A percentile compares a stretch with the other conserved stretches of the same genome.
phyloP scores from a whole-genome alignment of 2,797 vertebrate species.

The Pelochelys cantorii region DNA sequence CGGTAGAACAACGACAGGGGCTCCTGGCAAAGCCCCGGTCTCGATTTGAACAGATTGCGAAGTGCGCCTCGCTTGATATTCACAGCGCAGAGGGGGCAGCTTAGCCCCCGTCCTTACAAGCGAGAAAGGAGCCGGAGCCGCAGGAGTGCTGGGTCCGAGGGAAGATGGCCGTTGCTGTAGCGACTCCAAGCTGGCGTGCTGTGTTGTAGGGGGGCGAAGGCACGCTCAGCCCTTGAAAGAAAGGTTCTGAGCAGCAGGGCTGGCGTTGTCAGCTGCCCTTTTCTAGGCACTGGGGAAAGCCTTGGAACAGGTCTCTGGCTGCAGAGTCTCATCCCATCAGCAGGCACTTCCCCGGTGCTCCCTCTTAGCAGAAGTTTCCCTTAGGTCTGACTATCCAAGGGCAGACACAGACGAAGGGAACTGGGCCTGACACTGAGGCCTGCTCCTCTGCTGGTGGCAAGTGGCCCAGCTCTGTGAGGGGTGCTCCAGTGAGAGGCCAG shows the following conservation, averaged over 20 bases:
- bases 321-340: background rate
- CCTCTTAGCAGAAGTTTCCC: background rate
- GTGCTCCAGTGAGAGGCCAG: background rate
- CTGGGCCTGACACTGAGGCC: background rate
- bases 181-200: background rate
- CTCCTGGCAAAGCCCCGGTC: conserved; percentile 59
- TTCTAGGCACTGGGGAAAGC: background rate
- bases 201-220: background rate
- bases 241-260: background rate
- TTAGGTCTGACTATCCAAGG: background rate
- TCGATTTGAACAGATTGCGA: conserved; percentile 65
- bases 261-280: background rate
- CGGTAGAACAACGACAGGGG: conserved; percentile 44
- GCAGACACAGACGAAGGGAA: background rate
- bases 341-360: background rate
- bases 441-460: background rate
- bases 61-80: conserved; percentile 55
- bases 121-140: background rate
- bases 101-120: background rate
- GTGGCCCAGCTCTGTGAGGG: background rate
- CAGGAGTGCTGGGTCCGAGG: background rate
- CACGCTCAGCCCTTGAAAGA: background rate
- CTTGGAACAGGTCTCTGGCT: background rate
- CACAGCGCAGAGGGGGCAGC: background rate
- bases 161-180: background rate